A percentile compares a stretch with the other conserved stretches of the same genome.
These are phyloP conservation scores for Piliocolobus tephrosceles DNA, from an alignment of 2,113 vertebrate genomes.

Conservation along the genomic window DNA sequence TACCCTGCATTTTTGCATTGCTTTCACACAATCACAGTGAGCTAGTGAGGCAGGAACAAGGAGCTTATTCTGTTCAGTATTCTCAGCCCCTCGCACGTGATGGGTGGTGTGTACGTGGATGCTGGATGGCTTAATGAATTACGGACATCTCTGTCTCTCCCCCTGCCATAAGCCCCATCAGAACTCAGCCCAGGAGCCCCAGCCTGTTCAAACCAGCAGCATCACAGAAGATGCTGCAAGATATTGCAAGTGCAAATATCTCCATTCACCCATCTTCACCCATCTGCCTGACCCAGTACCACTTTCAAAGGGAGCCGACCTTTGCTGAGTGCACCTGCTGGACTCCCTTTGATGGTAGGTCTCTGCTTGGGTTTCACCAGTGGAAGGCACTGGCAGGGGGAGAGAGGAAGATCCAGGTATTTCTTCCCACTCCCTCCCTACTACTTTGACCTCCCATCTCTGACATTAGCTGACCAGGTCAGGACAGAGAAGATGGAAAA, in stretches of 20 bases:
- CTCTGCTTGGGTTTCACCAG: background rate
- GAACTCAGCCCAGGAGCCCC: background rate
- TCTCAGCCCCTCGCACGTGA: background rate
- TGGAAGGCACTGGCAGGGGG: background rate
- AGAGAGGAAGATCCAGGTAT: background rate
- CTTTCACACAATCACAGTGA: background rate
- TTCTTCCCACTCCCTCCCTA: background rate
- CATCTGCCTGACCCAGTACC: background rate
- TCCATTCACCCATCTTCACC: too few relatives aligned
- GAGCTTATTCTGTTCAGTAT: background rate
- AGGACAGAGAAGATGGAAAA: background rate
- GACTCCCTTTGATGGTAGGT: background rate
- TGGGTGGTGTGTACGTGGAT: background rate
- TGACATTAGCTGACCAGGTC: background rate
- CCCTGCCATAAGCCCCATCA: background rate
- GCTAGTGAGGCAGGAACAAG: background rate
- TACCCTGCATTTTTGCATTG: background rate
- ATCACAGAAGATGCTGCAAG: too few relatives aligned
- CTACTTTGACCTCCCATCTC: background rate
- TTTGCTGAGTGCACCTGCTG: background rate
- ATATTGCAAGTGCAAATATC: too few relatives aligned
- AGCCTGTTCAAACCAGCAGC: background rate
- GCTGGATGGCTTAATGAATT: background rate
- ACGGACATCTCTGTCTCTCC: background rate
- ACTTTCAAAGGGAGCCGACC: background rate